Evolutionary conservation across 2,888 invertebrate genomes (phyloP), one percentile per base, ranked within the genome.

Genomic region (Erebia palarica): DNA sequence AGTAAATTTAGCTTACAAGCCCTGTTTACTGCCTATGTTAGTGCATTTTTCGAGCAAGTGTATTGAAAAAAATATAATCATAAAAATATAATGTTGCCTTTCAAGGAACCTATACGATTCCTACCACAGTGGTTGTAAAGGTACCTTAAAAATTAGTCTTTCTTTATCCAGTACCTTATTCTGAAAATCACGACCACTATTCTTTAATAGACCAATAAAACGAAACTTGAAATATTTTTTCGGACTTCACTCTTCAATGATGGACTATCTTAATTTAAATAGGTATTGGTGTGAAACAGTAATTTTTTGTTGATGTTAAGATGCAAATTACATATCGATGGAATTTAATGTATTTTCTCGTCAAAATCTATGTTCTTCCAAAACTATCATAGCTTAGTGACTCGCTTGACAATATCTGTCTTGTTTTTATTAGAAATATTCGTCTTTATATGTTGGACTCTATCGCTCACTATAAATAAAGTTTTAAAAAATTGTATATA

Each of bases 291-390:
- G 61, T 69, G 42, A 51, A 66, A 80, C 81, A 78, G 71, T 73
- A 83, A 83, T 82, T 83, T 86, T 86, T 81, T 78, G 83, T 89
- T 81, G 85, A 80, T 90, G 87, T 89, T 90, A 89, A n/a, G 87
- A 83, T 84, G 85, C 84, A 84, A 86, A 81, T 80, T 87, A 87
- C 88, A 92, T 91, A 91, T 91, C 89, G 86, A 77, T 83, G 79
- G 77, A 82, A 81, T 79, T 82, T 80, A 69, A 81, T 79, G 80
- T 63, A 47, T 63, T 63, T 63, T 63, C 63, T 85, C 82, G 83
- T 86, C 79, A 77, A 86, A 87, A 89, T 89, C 87, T 91, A 83
- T 90, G 90, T 90, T 90, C 92, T 91, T 91, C 90, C 90, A 90
- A 79, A 83, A 83, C 85, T 87, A 79, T 84, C 82, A 76, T 87